Evolutionary conservation across 2,797 vertebrate genomes (phyloP), one percentile per base, ranked within the genome.

Genomic region (Sebastolobus altivelis): DNA sequence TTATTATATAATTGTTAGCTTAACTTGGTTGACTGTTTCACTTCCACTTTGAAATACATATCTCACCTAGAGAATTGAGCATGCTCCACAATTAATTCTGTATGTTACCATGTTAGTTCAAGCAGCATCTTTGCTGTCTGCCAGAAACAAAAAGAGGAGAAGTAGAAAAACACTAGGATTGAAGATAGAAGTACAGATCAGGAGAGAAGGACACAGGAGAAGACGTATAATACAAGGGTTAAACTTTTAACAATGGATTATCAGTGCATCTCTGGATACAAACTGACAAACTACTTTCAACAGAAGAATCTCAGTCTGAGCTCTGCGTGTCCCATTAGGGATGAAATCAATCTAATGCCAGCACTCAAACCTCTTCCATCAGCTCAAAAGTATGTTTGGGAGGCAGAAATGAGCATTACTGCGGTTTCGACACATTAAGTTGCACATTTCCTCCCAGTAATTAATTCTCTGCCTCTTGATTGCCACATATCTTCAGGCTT

Each of bases 371-470:
- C 8, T 78, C 80, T 74, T 83, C 79, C 75, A 65, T 90, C 77
- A 80, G 77, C 76, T 80, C 49, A 5, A 67, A 88, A 72, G 67
- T 88, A 77, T 84, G 82, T 77, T 81, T 73, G 78, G 65, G 68
- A 79, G 78, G 63, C 76, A 77, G 75, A 77, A 78, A 83, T 31
- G 60, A 77, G 75, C 79, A 55, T 75, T 25, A 22, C 79, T 86
- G 87, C 0, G 84, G 88, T 90, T 87, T 88, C 6, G 4, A 78
- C 85, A 88, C 79, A 83, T 88, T 77, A 73, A 85, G 72, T 75
- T 35, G 65, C 71, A 77, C 86, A 79, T 89, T 87, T 87, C 84
- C 75, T 87, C 74, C 77, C 60, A 77, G 74, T 82, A 84, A 85
- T 92, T 85, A 82, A 87, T 86, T 82, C 62, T 49, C 74, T 55